phyloP scores from a whole-genome alignment of 2,888 invertebrate genomes.

The Achlya flavicornis region DNA sequence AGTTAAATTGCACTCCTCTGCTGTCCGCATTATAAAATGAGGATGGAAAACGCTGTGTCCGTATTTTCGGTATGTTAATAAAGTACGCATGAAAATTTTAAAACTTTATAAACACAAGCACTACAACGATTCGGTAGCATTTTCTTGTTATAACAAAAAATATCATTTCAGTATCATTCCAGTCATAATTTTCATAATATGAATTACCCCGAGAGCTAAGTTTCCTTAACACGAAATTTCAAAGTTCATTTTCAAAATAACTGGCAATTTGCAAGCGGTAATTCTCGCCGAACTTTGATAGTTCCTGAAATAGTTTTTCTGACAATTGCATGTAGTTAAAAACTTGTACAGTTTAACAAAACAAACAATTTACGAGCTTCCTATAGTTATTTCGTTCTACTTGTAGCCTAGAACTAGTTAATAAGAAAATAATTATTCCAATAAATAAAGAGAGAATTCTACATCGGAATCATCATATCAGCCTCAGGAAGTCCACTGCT shows the following conservation, averaged over 20 bases:
- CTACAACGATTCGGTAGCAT: background rate
- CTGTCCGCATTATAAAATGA: too few relatives aligned
- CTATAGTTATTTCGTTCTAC: conserved; percentile 11
- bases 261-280: conserved; percentile 62
- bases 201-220: conserved; percentile 41
- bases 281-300: conserved; percentile 62
- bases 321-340: conserved; percentile 56
- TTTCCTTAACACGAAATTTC: conserved; percentile 56
- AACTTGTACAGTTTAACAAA: conserved; percentile 45
- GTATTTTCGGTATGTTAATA: too few relatives aligned
- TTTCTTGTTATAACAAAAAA: background rate
- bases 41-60: too few relatives aligned
- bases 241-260: conserved; percentile 62
- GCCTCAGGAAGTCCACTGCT: too few relatives aligned
- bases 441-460: too few relatives aligned
- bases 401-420: conserved; percentile 8
- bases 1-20: too few relatives aligned
- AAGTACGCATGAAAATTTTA: too few relatives aligned
- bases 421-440: too few relatives aligned
- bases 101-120: too few relatives aligned
- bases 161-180: conserved; percentile 28
- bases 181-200: conserved; percentile 35
- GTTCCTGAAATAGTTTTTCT: conserved; percentile 63
- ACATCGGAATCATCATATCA: too few relatives aligned
- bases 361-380: conserved; percentile 40